Evolutionary conservation across 2,888 invertebrate species (phyloP), one percentile per base, ranked within the genome.

Genomic region (Hypomecis atomaria): DNA sequence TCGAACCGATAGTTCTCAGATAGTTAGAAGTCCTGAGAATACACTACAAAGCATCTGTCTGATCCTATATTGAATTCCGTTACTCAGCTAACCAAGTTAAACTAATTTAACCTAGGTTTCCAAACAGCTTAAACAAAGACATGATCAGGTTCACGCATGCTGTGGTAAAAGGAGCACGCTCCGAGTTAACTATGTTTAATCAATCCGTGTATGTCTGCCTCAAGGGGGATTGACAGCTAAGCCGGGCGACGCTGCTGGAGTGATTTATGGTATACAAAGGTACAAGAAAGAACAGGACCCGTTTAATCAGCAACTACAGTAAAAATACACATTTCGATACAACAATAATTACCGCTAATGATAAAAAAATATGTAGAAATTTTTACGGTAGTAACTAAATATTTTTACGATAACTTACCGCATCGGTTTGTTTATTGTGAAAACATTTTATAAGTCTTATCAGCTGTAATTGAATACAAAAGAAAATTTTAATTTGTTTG

Each of bases 151-250:
- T 11, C 45, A 60, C 50, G 36, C 52, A 33, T 36, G 56, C 52
- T 56, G 36, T 52, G 56, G 59, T 56, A 37, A 58, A 34, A 61
- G 53, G 48, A 48, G 42, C 53, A 56, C 53, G 53, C 56, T 54
- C 38, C 40, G 33, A 42, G 44, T 36, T 56, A 59, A 62, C 65
- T 61, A 43, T 58, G 65, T 62, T 57, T 58, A 59, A 69, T 66
- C 66, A 66, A 69, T 62, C 47, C 57, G 48, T 56, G 52, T 55
- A 34, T 55, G 47, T 56, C 36, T 56, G 47, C 37, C 38, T 59
- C 43, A 11, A 49, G 37, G 23, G 53, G 45, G 54, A 61, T 57
- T 58, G 57, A 59, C 60, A 57, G 52, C 37, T 57, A 50, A 60
- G 33, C 55, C 54, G 43, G 13, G 10, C 54, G 45, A 48, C 54